These are phyloP conservation scores for Pediacus dermestoides DNA, from an alignment of 2,888 invertebrate species.

Conservation along the genomic window DNA sequence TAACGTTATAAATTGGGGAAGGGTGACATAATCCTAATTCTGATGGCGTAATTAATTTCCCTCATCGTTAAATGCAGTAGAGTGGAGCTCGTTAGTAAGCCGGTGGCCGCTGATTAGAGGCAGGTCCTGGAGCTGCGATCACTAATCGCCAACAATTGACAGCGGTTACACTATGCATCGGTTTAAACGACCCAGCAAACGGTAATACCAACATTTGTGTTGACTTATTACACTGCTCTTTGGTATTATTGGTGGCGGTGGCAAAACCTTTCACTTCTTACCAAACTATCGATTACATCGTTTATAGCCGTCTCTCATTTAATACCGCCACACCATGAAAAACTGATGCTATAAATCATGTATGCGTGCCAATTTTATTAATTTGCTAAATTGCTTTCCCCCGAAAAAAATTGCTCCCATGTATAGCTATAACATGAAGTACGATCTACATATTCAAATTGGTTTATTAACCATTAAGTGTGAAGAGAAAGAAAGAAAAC, in stretches of 20 bases:
- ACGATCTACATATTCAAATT: too few species aligned
- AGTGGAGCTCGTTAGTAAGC: slow-evolving; percentile 28
- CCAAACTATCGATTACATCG: too few species aligned
- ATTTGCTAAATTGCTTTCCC: slow-evolving; percentile 1
- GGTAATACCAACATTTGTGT: slow-evolving; percentile 28
- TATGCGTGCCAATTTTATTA: background rate
- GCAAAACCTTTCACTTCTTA: too few species aligned
- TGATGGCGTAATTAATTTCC: slow-evolving; percentile 30
- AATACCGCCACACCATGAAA: too few species aligned
- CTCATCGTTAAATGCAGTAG: slow-evolving; percentile 29
- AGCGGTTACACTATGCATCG: slow-evolving; percentile 18
- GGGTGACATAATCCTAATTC: slow-evolving; percentile 29
- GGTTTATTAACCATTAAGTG: too few species aligned
- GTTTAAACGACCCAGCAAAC: slow-evolving; percentile 17
- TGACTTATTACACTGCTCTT: slow-evolving; percentile 14
- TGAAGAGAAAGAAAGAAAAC: too few species aligned
- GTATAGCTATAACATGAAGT: too few species aligned
- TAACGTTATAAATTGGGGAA: slow-evolving; percentile 23
- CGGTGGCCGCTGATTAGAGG: slow-evolving; percentile 29
- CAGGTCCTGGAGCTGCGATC: slow-evolving; percentile 12
- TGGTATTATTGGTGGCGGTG: too few species aligned
- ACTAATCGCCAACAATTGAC: slow-evolving; percentile 20
- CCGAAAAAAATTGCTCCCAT: too few species aligned
- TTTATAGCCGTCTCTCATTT: too few species aligned
- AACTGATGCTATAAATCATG: background rate